phyloP scores from a whole-genome alignment of 23 tunicate genomes.

The Styela clava region DNA sequence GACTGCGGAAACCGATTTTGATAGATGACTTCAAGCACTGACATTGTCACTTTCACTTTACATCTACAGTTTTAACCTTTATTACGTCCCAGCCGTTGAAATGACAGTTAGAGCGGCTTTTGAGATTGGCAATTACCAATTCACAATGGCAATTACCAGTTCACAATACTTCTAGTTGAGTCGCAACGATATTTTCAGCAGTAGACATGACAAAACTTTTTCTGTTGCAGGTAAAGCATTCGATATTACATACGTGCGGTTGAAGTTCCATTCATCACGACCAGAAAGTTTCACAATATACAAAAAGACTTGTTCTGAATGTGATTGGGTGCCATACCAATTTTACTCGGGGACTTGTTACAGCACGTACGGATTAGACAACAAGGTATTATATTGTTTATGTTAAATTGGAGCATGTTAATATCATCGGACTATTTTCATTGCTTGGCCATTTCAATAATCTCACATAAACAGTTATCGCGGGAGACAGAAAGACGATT shows the following conservation, averaged over 20 bases:
- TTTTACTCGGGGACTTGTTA: slow-evolving; percentile 96
- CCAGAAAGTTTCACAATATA: slow-evolving; percentile 94
- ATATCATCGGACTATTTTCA: no score
- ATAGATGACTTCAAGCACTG: not conserved
- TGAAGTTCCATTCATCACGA: slow-evolving; percentile 85
- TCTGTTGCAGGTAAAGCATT: slow-evolving; percentile 91
- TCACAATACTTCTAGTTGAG: no score
- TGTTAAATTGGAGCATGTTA: no score
- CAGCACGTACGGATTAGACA: slow-evolving; percentile 77
- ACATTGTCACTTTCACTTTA: not conserved
- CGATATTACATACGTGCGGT: slow-evolving; percentile 97
- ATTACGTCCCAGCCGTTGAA: no score
- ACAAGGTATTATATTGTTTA: slow-evolving; percentile 38
- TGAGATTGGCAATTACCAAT: no score
- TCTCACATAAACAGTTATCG: no score
- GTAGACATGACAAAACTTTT: no score
- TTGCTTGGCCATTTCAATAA: no score
- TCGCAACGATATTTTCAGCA: no score
- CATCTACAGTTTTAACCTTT: not conserved
- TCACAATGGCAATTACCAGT: no score
- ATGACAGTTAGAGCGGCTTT: no score
- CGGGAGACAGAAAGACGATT: no score
- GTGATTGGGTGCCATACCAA: slow-evolving; percentile 94
- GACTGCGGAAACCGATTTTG: not conserved
- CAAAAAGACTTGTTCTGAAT: slow-evolving; percentile 73